Evolutionary conservation across 2,888 invertebrate genomes (phyloP).

Genomic region (Cerastis leucographa): DNA sequence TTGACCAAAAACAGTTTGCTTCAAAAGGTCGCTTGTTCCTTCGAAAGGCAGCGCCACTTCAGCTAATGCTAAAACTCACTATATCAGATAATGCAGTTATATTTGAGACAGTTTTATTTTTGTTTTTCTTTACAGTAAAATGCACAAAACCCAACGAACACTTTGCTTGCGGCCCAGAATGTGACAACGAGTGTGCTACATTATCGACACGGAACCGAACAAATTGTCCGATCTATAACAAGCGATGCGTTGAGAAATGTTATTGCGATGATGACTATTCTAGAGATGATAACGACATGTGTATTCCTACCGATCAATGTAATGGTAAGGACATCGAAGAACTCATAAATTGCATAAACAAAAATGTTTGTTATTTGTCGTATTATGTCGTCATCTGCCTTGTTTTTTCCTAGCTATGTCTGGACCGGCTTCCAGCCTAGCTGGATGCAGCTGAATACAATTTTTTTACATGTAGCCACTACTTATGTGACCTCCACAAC

Average conservation of each 20-base stretch:
- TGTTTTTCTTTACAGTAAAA: constrained; percentile 51
- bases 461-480: too few relatives aligned
- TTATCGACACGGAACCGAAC: constrained; percentile 69
- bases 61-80: not conserved
- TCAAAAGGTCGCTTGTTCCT: not conserved
- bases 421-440: too few relatives aligned
- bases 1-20: not conserved
- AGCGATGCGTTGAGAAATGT: constrained; percentile 70
- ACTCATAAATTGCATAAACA: not conserved
- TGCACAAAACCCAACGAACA: constrained; percentile 72
- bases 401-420: too few relatives aligned
- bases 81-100: not conserved
- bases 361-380: not conserved
- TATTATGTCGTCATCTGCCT: too few relatives aligned
- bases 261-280: constrained; percentile 75
- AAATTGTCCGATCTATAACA: constrained; percentile 71
- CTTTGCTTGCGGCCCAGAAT: constrained; percentile 75
- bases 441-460: too few relatives aligned
- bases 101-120: not conserved
- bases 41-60: not conserved
- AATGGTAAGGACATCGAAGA: constrained; percentile 60
- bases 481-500: too few relatives aligned
- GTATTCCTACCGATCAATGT: constrained; percentile 71
- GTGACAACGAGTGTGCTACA: constrained; percentile 78
- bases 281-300: constrained; percentile 65